phyloP scores from a whole-genome alignment of 2,113 vertebrate genomes.

The Paraplagusia blochii region DNA sequence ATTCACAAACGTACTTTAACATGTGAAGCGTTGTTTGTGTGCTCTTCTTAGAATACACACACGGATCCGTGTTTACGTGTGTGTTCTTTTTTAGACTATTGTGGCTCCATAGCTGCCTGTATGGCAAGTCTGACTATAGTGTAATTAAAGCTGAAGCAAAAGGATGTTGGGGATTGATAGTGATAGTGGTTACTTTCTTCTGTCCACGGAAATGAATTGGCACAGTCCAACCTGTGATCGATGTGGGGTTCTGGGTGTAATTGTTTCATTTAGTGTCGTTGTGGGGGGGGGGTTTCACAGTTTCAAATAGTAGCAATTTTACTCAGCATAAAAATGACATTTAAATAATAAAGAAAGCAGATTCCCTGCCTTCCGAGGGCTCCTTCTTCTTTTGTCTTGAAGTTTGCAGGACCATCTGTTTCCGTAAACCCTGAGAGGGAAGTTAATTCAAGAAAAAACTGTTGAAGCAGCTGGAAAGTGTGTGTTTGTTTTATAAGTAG shows the following conservation, averaged over 20 bases:
- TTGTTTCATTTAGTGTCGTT: slow-evolving; percentile 14
- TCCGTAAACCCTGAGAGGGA: slow-evolving; percentile 1
- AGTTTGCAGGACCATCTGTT: slow-evolving; percentile 61
- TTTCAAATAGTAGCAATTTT: slow-evolving; percentile 10
- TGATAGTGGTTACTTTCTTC: slow-evolving; percentile 17
- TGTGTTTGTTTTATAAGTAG: slow-evolving; percentile 18
- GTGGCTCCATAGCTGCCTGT: slow-evolving; percentile 32
- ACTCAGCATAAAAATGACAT: slow-evolving; percentile 15
- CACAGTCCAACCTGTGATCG: slow-evolving; percentile 21
- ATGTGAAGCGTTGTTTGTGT: no score
- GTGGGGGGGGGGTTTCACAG: not conserved
- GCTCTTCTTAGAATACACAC: no score
- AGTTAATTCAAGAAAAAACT: slow-evolving; percentile 5
- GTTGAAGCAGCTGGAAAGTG: slow-evolving; percentile 2
- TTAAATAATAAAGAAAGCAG: slow-evolving; percentile 33
- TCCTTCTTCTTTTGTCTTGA: slow-evolving; percentile 28
- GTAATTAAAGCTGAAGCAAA: slow-evolving; percentile 61
- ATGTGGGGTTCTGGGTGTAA: slow-evolving; percentile 17
- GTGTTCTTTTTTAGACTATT: no score
- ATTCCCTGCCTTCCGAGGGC: slow-evolving; percentile 13
- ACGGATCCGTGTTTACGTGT: no score
- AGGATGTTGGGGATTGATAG: slow-evolving; percentile 37
- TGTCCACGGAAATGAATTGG: slow-evolving; percentile 16
- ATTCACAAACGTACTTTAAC: no score
- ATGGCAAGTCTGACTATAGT: slow-evolving; percentile 40